Conservation (phyloP, 2,797 vertebrate genomes). For the Myotis myotis region DNA sequence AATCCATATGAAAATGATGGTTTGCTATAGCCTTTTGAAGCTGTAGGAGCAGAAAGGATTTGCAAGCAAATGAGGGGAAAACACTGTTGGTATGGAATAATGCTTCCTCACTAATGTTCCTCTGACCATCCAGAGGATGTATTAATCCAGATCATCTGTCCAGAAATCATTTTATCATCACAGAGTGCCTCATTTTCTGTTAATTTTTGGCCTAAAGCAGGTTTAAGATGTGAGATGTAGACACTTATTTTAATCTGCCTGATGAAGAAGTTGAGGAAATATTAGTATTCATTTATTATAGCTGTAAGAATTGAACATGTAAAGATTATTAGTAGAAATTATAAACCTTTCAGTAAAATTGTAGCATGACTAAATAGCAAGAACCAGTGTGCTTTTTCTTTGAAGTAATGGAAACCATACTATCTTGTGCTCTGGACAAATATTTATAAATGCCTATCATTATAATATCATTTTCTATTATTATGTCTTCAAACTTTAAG, state of each 20-base stretch:
- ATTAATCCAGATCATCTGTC: constrained; percentile 62
- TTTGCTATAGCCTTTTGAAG: not conserved
- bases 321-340: constrained; percentile 46
- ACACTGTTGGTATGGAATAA: constrained; percentile 40
- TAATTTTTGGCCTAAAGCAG: constrained; percentile 67
- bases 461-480: not conserved
- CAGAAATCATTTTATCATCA: constrained; percentile 66
- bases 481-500: not conserved
- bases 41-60: not conserved
- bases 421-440: not conserved
- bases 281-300: not conserved
- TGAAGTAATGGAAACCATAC: not conserved
- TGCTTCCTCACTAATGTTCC: constrained; percentile 24
- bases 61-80: constrained; percentile 35
- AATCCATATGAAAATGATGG: constrained; percentile 23
- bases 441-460: not conserved
- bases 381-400: not conserved
- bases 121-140: constrained; percentile 29
- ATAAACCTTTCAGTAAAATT: constrained; percentile 45
- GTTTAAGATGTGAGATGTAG: constrained; percentile 66
- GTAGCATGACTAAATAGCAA: not conserved
- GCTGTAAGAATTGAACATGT: constrained; percentile 18
- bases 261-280: constrained; percentile 41
- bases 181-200: constrained; percentile 64
- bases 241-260: constrained; percentile 63